A percentile compares a stretch with the other conserved stretches of the same genome.
These are phyloP conservation scores for Onychostruthus taczanowskii DNA, from an alignment of 2,113 vertebrate species.

Conservation along the genomic window DNA sequence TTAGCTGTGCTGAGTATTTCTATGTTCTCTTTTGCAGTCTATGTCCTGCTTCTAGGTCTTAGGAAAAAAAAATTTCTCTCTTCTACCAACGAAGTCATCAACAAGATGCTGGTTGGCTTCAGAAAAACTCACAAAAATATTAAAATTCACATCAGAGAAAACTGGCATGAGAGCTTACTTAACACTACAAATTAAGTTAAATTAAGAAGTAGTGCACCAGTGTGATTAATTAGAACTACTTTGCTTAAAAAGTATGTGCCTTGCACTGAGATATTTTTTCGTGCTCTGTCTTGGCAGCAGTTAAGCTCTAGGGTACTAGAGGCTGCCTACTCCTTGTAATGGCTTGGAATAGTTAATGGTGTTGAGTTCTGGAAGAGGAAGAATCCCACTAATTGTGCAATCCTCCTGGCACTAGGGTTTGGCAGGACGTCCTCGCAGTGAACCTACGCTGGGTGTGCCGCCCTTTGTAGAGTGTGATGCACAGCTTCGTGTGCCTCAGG, in stretches of 20 bases:
- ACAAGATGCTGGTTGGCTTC: background rate
- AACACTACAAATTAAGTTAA: background rate
- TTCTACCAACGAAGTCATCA: background rate
- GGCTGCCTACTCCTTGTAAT: background rate
- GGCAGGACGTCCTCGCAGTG: slow-evolving; percentile 22
- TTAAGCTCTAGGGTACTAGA: slow-evolving; percentile 8
- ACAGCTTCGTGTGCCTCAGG: background rate
- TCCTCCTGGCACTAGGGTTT: slow-evolving; percentile 32
- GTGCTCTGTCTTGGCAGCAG: background rate
- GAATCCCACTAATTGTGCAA: slow-evolving; percentile 52
- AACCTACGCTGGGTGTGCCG: slow-evolving; percentile 46
- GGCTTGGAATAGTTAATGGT: slow-evolving; percentile 16
- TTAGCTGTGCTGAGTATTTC: background rate
- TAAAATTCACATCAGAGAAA: background rate
- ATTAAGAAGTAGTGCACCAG: background rate
- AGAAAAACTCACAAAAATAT: background rate
- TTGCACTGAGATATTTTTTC: background rate
- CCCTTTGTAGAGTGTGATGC: slow-evolving; percentile 27
- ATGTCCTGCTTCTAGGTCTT: background rate
- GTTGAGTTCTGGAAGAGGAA: slow-evolving; percentile 27
- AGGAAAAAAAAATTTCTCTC: background rate
- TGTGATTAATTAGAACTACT: slow-evolving; percentile 2
- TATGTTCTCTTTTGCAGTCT: background rate
- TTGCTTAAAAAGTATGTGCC: background rate
- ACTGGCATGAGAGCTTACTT: background rate